These are phyloP conservation scores for Osmerus mordax DNA, from an alignment of 2,113 vertebrate species.

Conservation along the genomic window DNA sequence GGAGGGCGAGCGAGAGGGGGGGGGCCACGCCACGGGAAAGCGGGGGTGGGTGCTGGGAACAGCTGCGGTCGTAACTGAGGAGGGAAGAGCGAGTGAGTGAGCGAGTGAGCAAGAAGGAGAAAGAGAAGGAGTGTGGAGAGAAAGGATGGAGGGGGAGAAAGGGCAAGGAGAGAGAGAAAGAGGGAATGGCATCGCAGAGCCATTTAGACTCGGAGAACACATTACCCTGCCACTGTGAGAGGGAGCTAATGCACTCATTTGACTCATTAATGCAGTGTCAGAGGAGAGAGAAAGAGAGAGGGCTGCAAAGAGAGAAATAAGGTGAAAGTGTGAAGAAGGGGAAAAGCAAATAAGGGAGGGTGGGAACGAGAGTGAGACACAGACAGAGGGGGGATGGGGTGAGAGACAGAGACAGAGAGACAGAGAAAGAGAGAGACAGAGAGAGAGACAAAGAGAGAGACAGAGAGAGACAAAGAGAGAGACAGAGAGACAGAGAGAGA, in stretches of 20 bases:
- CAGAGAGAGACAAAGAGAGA: constrained; percentile 8
- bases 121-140: constrained; percentile 7
- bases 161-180: constrained; percentile 20
- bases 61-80: constrained; percentile 76
- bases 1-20: constrained; percentile 72
- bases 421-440: constrained; percentile 10
- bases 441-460: constrained; percentile 12
- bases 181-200: not conserved
- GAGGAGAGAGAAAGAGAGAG: constrained; percentile 33
- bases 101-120: constrained; percentile 3
- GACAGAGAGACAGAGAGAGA: not conserved
- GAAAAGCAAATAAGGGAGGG: not conserved
- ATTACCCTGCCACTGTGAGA: constrained; percentile 59
- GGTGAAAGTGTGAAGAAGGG: not conserved
- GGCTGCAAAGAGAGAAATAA: constrained; percentile 5
- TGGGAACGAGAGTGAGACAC: constrained; percentile 11
- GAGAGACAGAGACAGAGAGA: too few relatives aligned
- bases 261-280: constrained; percentile 63
- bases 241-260: constrained; percentile 62
- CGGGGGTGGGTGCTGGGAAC: constrained; percentile 73
- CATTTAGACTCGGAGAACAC: constrained; percentile 55
- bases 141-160: constrained; percentile 6
- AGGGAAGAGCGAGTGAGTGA: constrained; percentile 35
- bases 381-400: not conserved
- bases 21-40: constrained; percentile 69